These are phyloP conservation scores for Slavum lentiscoides DNA, from an alignment of 2,888 invertebrate genomes.

Conservation along the genomic window DNA sequence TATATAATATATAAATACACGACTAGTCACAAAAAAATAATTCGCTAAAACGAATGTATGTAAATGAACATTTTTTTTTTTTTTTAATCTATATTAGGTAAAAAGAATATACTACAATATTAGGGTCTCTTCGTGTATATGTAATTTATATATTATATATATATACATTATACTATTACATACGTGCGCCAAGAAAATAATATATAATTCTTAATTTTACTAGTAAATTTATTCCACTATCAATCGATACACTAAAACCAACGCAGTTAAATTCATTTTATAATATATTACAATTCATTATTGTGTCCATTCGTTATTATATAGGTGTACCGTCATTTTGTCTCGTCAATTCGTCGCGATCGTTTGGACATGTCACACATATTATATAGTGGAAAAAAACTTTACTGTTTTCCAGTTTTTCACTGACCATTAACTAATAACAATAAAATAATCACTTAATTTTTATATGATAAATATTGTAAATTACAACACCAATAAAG, in stretches of 20 bases:
- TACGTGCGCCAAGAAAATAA: neutral
- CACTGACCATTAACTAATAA: no score
- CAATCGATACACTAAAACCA: neutral
- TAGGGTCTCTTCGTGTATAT: neutral
- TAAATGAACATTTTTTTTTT: slow-evolving; percentile 15
- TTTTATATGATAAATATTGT: no score
- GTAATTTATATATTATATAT: no score
- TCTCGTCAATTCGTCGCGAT: no score
- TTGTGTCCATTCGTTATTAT: no score
- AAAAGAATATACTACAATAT: slow-evolving; percentile 2
- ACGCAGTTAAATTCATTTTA: no score
- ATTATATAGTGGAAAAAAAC: no score
- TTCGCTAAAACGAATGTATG: slow-evolving; percentile 19
- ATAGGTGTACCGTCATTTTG: no score
- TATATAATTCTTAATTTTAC: slow-evolving; percentile 10
- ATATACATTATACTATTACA: neutral
- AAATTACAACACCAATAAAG: no score
- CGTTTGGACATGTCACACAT: no score
- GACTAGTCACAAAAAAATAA: slow-evolving; percentile 9
- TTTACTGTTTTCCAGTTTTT: no score
- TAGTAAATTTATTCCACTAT: slow-evolving; percentile 10
- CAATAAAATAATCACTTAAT: no score
- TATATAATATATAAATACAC: neutral
- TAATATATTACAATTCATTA: neutral
- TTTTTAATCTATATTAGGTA: neutral